Base-by-base conservation (phyloP, 2,113 vertebrate species). In the Gallinago undulata region DNA sequence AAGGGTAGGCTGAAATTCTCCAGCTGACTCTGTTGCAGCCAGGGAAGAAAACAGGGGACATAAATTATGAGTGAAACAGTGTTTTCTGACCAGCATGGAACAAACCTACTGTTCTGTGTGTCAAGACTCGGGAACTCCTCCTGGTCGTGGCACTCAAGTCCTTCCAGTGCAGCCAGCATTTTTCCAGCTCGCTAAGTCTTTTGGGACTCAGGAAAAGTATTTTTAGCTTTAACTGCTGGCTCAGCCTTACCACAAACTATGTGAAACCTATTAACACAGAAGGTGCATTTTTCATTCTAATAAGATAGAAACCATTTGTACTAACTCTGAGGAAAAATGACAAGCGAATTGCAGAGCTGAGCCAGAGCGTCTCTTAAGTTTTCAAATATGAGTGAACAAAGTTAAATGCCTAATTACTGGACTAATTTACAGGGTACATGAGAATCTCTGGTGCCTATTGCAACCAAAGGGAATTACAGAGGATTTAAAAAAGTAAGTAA, bases 211-310 rank as follows among this genome's bases (percentile, higher is more conserved):
- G 70, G 47, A 74, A 74, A 92, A 87, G 59, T 95, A 92, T 95
- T 95, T 95, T 95, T 87, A 96, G 73, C 62, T 93, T 89, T 73
- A 84, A 73, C 48, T 94, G 84, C 84, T 89, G 81, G 86, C 84
- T 95, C 94, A 94, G 89, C 74, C 84, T 89, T 89, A 78, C 92
- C 80, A 95, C 79, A 94, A 94, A 80, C 77, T 92, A 70, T 74
- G 82, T 70, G 88, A 75, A 92, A 96, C 53, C 60, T 64, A 73
- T 81, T 85, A 87, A 69, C 37, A 60, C 84, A 82, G 84, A 87
- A 94, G 66, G 74, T 82, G 66, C 27, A 73, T 91, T 90, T 95
- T 91, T 87, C 86, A 68, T 82, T 91, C 91, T 84, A 93, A 23
- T 73, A 82, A 70, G 72, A 79, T 10, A 90, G 86, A 88, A 94